Conservation (phyloP, 2,888 invertebrate species). For the Dolichomitus sp. region DNA sequence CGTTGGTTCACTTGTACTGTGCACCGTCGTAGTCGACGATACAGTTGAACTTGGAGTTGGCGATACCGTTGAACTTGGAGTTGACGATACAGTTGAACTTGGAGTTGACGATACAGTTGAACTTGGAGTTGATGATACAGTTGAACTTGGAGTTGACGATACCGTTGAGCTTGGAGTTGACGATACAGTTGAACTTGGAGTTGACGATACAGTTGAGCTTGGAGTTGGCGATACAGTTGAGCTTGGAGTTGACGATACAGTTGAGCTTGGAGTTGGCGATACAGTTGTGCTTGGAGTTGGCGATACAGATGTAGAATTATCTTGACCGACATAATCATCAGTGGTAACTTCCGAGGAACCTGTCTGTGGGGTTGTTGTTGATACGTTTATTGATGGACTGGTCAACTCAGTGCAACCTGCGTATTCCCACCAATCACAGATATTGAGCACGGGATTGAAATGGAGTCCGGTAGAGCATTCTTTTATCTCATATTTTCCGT, state of each 20-base stretch:
- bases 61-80: neutral
- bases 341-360: neutral
- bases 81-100: neutral
- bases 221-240: neutral
- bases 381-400: neutral
- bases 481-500: constrained; percentile 55
- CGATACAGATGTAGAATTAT: neutral
- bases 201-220: neutral
- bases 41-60: neutral
- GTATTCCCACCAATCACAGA: constrained; percentile 64
- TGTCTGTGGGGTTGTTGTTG: constrained; percentile 1
- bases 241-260: neutral
- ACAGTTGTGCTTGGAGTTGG: neutral
- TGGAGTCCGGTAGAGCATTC: constrained; percentile 69
- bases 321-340: constrained; percentile 23
- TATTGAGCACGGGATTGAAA: constrained; percentile 60
- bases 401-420: constrained; percentile 58
- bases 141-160: neutral
- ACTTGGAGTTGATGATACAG: neutral
- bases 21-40: neutral
- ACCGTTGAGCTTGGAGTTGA: neutral
- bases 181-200: neutral
- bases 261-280: neutral
- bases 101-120: neutral
- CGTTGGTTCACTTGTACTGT: neutral